These are phyloP conservation scores for Agriopis aurantiaria DNA, from an alignment of 2,888 invertebrate genomes.

Conservation along the genomic window DNA sequence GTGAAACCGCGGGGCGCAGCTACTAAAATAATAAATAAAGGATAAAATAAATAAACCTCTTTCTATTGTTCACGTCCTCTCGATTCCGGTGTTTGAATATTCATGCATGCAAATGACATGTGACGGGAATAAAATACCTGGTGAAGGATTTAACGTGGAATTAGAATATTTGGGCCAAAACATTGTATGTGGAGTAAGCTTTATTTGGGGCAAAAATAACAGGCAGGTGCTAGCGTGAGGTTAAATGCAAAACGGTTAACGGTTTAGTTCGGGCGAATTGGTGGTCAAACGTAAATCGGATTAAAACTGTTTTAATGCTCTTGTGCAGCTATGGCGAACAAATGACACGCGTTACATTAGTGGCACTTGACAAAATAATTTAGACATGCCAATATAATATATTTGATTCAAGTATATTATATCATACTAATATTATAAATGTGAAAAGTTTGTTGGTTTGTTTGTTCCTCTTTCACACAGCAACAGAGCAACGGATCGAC, in stretches of 20 bases:
- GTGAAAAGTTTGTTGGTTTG: too few species aligned
- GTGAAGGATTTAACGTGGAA: slow-evolving; percentile 29
- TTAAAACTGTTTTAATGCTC: too few species aligned
- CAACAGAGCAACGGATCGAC: too few species aligned
- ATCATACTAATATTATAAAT: too few species aligned
- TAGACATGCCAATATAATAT: too few species aligned
- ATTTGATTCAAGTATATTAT: too few species aligned
- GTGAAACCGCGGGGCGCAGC: too few species aligned
- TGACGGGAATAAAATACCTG: slow-evolving; percentile 39
- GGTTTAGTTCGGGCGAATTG: background rate
- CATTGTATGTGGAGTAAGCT: background rate
- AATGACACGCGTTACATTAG: too few species aligned
- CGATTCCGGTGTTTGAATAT: slow-evolving; percentile 37
- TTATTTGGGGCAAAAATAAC: slow-evolving; percentile 8
- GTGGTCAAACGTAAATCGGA: too few species aligned
- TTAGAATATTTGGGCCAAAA: slow-evolving; percentile 22
- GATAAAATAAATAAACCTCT: slow-evolving; percentile 23
- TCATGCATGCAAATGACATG: slow-evolving; percentile 41
- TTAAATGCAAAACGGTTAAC: background rate
- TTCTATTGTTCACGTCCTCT: slow-evolving; percentile 26
- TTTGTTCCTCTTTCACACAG: too few species aligned
- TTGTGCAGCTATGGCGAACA: too few species aligned
- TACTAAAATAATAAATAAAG: slow-evolving; percentile 18
- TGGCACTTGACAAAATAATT: too few species aligned
- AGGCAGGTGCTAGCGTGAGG: background rate